Base-by-base conservation (phyloP, 1,140 invertebrate species). In the Idris sp. region DNA sequence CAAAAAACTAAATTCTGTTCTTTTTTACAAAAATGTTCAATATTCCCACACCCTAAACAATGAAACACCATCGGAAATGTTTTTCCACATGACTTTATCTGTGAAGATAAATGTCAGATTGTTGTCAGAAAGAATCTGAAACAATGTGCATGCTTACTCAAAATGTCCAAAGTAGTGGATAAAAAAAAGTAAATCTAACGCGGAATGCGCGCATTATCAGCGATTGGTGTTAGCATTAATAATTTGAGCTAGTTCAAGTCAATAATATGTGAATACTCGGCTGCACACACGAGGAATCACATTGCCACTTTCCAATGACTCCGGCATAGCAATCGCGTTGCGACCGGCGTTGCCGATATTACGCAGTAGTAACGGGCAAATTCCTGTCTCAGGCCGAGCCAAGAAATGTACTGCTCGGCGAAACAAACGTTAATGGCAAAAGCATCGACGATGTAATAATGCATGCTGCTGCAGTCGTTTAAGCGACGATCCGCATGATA, bases 241-340 rank as follows among this genome's bases (percentile, higher is more conserved):
- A 67, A 67, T 67, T 74, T 53, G 67, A 65, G 43, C 62, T 68
- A 67, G 69, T 73, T 38, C 76, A 79, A 83, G 83, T 84, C 83
- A 84, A 85, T 85, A 83, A 85, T 85, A 82, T 81, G 80, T 69
- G 54, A 67, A 74, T 72, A 68, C n/a, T n/a, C 58, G 58, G 74
- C 61, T 67, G 53, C 71, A 76, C 69, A 75, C 74, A 77, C 61
- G 61, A 72, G 49, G 74, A 76, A 72, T 72, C 74, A 71, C 67
- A 61, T 72, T 72, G 68, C 76, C 59, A 83, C 82, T 84, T 84
- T 84, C 82, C 73, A 82, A 83, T 82, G 79, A 76, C 72, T 78
- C 35, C 15, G 53, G 41, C 11, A 54, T 14, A 48, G 59, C 56
- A 22, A 64, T 65, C 44, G 40, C 43, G 28, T 14, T 22, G 16